These are phyloP conservation scores for Gadus macrocephalus DNA, from an alignment of 2,113 vertebrate genomes.

Conservation along the genomic window DNA sequence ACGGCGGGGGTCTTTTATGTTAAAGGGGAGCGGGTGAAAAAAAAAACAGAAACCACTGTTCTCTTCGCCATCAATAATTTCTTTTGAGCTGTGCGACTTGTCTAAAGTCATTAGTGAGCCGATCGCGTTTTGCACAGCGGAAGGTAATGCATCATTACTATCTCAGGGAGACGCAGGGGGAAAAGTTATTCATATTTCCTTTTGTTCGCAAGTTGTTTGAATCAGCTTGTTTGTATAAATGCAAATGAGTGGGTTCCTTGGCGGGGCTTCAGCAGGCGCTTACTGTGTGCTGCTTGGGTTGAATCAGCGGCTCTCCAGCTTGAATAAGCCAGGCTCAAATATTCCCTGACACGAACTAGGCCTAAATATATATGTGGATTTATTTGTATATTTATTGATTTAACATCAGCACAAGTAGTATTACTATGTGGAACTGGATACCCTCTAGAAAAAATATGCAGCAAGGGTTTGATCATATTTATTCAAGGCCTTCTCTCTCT, in stretches of 20 bases:
- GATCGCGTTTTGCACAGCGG: neutral
- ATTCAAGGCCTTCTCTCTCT: neutral
- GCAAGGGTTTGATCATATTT: conserved; percentile 13
- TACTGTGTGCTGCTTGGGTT: no score
- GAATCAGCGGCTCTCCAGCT: no score
- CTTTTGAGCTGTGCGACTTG: conserved; percentile 8
- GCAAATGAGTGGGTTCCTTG: no score
- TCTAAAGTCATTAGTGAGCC: conserved; percentile 10
- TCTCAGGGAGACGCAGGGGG: neutral
- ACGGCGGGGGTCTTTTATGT: conserved; percentile 21
- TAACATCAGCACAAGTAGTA: conserved; percentile 11
- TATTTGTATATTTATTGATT: no score
- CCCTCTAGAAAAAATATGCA: conserved; percentile 14
- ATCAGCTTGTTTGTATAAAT: conserved; percentile 3
- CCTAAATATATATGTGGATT: neutral
- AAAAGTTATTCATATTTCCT: neutral
- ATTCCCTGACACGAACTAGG: neutral
- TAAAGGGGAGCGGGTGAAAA: neutral
- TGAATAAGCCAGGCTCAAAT: neutral
- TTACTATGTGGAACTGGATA: conserved; percentile 4
- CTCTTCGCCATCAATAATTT: conserved; percentile 12
- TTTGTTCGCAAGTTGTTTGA: conserved; percentile 8
- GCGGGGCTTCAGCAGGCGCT: no score
- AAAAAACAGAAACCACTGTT: neutral
- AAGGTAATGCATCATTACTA: conserved; percentile 7